Base-by-base conservation (phyloP, 2,113 vertebrate genomes). In the Osmerus mordax region DNA sequence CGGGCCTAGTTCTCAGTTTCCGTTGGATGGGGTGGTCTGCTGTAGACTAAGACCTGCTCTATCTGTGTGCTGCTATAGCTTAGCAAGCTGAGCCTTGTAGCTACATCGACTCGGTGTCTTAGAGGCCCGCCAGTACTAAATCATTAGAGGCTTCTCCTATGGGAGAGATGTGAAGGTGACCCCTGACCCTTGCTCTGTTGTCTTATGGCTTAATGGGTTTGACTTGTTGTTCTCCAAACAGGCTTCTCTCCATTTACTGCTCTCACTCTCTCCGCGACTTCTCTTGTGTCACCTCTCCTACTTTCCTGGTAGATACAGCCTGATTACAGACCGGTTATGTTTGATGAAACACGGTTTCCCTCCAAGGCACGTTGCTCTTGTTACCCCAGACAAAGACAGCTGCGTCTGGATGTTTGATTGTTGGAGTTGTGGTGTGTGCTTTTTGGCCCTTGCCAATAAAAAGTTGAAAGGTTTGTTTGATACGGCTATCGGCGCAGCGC, bases 391-490 rank as follows among this genome's bases (percentile, higher is more conserved):
- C 47, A 23, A 53, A 28, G 47, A 19, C 29, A 65, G 36, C n/a
- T 47, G 32, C 15, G 51, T 54, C 47, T 14, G 19, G 25, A 6
- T 14, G 4, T 19, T 61, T 63, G 70, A 73, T 69, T 80, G 68
- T 59, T 76, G 58, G 64, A 75, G 47, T 29, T 60, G 62, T 73
- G 59, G 36, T 74, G 76, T 86, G 79, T 75, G 77, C 82, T 86
- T 86, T 86, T 69, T n/a, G 59, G 74, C 55, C 21, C 56, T 18
- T 68, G 74, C 74, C 79, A 41, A 41, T 8, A 41, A 41, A 41
- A 41, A 41, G 36, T 41, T 41, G 36, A 41, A 41, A 41, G 36
- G 36, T 41, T 41, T 18, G 75, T 77, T 76, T 72, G 68, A 83
- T 82, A 66, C 25, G 62, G 67, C 56, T 75, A 78, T 84, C 72